phyloP scores from a whole-genome alignment of 1,140 invertebrate genomes.

The honey bee (Apis mellifera) region DNA sequence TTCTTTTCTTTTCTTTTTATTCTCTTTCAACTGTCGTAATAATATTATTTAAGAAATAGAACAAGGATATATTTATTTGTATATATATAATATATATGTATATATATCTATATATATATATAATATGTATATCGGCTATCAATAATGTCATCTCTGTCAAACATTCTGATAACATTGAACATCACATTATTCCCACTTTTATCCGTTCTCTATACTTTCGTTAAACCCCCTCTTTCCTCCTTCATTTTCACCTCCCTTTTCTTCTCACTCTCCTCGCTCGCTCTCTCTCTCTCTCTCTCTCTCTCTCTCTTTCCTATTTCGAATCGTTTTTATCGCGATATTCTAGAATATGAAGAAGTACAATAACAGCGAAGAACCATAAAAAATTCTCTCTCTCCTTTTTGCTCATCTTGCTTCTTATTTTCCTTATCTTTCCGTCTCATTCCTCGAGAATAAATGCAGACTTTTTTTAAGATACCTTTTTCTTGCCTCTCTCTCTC shows the following conservation, averaged over 20 bases:
- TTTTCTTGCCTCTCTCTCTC: background rate
- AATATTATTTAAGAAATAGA: constrained; percentile 72
- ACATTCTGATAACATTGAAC: constrained; percentile 72
- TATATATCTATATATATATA: constrained; percentile 59
- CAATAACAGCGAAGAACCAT: background rate
- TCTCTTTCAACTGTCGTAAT: constrained; percentile 64
- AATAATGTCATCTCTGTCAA: constrained; percentile 65
- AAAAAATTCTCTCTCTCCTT: background rate
- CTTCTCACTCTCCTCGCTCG: background rate
- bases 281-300: background rate
- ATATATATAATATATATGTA: constrained; percentile 60
- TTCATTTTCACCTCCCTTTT: background rate
- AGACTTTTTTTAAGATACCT: background rate
- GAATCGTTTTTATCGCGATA: background rate
- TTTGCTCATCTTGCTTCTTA: background rate
- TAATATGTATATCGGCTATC: constrained; percentile 67
- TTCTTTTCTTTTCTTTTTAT: no score
- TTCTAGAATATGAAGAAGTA: background rate
- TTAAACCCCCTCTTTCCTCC: background rate
- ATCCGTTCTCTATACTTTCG: background rate
- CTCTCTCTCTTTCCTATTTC: background rate
- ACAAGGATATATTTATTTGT: constrained; percentile 72
- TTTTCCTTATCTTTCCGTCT: background rate
- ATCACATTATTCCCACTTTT: constrained; percentile 55
- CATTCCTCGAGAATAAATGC: background rate